A percentile compares a stretch with the other conserved stretches of the same genome.
Evolutionary conservation across 2,797 vertebrate genomes (phyloP).

Genomic region (Cirrhinus mrigala): DNA sequence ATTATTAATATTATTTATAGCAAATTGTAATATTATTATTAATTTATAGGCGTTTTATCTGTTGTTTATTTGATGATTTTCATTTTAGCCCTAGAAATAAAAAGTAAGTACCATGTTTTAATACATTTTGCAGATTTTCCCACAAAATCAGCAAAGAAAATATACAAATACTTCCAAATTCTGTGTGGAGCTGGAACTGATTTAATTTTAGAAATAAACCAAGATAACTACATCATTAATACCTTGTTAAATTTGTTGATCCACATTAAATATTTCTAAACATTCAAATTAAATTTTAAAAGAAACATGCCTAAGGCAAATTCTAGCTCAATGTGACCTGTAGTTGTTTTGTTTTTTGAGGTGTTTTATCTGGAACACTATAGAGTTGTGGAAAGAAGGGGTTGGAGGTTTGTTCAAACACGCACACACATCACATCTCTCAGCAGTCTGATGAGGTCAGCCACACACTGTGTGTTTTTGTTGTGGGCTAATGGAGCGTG

Average conservation of each 20-base stretch:
- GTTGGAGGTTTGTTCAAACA: neutral
- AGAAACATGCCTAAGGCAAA: neutral
- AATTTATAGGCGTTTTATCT: too few relatives aligned
- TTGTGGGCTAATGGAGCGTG: slow-evolving; percentile 53
- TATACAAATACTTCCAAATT: neutral
- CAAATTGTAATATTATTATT: too few relatives aligned
- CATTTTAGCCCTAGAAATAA: neutral
- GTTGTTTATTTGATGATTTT: neutral
- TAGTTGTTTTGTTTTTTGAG: neutral
- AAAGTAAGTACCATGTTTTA: neutral
- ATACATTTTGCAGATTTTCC: neutral
- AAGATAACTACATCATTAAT: neutral
- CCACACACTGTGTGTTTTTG: slow-evolving; percentile 49
- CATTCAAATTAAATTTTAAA: neutral
- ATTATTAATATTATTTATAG: too few relatives aligned
- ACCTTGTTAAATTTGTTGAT: too few relatives aligned
- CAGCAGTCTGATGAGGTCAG: slow-evolving; percentile 23
- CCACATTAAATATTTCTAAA: neutral
- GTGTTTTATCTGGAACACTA: neutral
- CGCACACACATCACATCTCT: neutral
- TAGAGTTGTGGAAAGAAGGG: neutral
- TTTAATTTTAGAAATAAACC: neutral
- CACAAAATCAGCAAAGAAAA: neutral
- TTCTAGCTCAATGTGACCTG: neutral
- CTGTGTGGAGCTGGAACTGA: neutral